A percentile compares a stretch with the other conserved stretches of the same genome.
Evolutionary conservation across 2,888 invertebrate genomes (phyloP).

Genomic region (Helicoverpa assulta): DNA sequence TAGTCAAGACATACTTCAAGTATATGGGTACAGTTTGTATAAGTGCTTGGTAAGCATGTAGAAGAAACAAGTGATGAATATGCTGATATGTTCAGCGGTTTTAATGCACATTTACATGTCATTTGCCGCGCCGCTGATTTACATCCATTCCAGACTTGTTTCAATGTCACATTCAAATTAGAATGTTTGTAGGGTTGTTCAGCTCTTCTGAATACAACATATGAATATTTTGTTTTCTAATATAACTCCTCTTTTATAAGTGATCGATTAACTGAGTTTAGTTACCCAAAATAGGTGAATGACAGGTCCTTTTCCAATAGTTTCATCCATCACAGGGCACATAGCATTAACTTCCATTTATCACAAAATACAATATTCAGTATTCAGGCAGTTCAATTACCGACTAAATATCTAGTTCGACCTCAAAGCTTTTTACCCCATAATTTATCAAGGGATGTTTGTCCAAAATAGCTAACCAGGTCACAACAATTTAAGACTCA

Average conservation of each 20-base stretch:
- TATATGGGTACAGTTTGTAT: too few species aligned
- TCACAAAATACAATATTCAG: too few species aligned
- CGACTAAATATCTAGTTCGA: constrained; percentile 9
- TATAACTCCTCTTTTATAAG: too few species aligned
- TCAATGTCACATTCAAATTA: constrained; percentile 39
- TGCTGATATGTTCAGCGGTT: constrained; percentile 20
- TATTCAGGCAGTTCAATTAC: neutral
- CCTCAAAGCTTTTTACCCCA: neutral
- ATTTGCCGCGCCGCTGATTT: constrained; percentile 38
- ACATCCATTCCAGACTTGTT: constrained; percentile 19
- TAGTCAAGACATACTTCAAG: too few species aligned
- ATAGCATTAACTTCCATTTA: too few species aligned
- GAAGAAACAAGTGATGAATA: constrained; percentile 16
- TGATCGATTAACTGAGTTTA: too few species aligned
- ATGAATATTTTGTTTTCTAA: neutral
- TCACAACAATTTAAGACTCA: constrained; percentile 33
- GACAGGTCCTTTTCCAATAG: too few species aligned
- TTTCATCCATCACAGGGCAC: too few species aligned
- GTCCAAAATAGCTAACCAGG: constrained; percentile 17
- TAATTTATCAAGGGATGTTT: constrained; percentile 21
- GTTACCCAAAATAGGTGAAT: too few species aligned
- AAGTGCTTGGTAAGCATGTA: neutral
- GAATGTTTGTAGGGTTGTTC: neutral
- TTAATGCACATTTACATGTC: constrained; percentile 32
- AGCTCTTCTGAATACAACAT: neutral